These are phyloP conservation scores for Nipponacmea schrenckii DNA, from an alignment of 2,888 invertebrate species.

Conservation along the genomic window DNA sequence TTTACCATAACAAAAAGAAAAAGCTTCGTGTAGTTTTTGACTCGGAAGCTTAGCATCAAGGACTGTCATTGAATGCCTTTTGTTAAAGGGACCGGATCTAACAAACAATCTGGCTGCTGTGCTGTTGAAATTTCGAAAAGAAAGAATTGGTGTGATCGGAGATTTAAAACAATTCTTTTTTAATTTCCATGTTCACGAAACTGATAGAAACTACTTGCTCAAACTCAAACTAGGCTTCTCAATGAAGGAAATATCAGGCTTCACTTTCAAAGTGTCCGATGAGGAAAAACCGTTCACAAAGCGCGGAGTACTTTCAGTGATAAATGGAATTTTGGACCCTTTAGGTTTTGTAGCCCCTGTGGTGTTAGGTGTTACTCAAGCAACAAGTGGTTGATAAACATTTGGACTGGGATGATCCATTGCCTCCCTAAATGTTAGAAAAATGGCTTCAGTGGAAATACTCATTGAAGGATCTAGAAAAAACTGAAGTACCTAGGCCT, in stretches of 20 bases:
- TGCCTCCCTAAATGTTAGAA: background rate
- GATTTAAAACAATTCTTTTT: slow-evolving; percentile 5
- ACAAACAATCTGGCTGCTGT: too few relatives aligned
- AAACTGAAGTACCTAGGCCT: background rate
- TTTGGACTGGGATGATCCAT: background rate
- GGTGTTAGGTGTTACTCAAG: background rate
- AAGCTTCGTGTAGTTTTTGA: background rate
- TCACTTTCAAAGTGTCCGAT: slow-evolving; percentile 14
- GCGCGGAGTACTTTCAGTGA: slow-evolving; percentile 23
- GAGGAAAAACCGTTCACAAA: slow-evolving; percentile 21
- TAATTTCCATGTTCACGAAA: slow-evolving; percentile 12
- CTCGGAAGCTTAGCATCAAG: background rate
- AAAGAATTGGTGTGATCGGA: background rate
- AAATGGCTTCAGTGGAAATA: background rate
- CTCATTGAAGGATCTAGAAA: background rate
- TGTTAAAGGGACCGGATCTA: too few relatives aligned
- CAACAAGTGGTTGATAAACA: background rate
- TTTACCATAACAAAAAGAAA: background rate
- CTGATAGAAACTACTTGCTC: slow-evolving; percentile 21
- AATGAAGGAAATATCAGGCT: slow-evolving; percentile 21
- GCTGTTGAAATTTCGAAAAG: background rate
- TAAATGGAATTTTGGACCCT: slow-evolving; percentile 24
- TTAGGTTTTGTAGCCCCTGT: slow-evolving; percentile 23
- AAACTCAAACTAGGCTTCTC: slow-evolving; percentile 11
- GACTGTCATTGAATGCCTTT: background rate